Evolutionary conservation across 1,140 invertebrate genomes (phyloP), one percentile per base, ranked within the genome.

Genomic region (Ganaspis sp.): DNA sequence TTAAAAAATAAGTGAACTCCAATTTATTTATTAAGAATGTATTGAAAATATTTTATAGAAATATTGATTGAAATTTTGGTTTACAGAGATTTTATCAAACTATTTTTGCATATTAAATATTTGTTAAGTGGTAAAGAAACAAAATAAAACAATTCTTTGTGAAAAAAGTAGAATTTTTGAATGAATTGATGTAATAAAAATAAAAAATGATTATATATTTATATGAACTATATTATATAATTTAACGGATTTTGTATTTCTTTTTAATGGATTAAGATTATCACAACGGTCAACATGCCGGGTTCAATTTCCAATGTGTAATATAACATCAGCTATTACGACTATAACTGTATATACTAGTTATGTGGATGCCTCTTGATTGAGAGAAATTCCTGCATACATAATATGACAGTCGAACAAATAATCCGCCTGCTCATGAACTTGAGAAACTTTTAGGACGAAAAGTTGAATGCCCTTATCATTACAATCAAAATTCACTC

Each of bases 331-430:
- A 64, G 26, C 23, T 64, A 64, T 64, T 64, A 64, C 54, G 54
- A 64, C 54, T 64, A 64, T 64, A 64, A 64, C 54, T 64, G 54
- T 64, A 64, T 64, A 64, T 64, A 29, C 23, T 29, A 64, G 54
- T 26, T 29, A 29, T 64, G 54, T 34, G 54, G 23, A 64, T 64
- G 19, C 54, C 54, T 21, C 11, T 58, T 58, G 54, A 80, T 79
- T 78, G 81, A 84, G 78, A 85, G 85, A 78, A 87, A 89, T 90
- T 90, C 88, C 85, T 90, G 87, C 88, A 90, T 89, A 86, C 77
- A 80, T 89, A 89, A 89, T 89, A 71, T 77, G 72, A 76, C 64
- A 70, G 78, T 75, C 72, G 74, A 74, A 54, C 74, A 79, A 80
- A 76, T 80, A 81, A 74, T 87, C 81, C 83, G 79, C 82, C 73